Conservation (phyloP, 64 coral and sea anemone species). For the Pocillopora verrucosa region DNA sequence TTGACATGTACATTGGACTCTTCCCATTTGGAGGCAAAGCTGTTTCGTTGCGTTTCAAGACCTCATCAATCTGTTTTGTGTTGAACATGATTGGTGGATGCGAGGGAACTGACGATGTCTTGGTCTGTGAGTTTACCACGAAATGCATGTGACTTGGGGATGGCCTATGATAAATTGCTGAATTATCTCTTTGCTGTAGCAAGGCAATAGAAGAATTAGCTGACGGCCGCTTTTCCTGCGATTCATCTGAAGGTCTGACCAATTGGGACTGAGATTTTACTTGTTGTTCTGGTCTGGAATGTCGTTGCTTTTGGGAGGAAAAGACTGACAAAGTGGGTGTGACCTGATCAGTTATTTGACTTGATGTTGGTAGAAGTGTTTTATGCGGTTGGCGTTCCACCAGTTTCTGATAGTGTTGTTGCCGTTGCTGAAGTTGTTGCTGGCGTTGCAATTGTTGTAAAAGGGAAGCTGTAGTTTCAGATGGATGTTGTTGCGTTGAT, state of each 20-base stretch:
- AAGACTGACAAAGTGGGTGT: neutral
- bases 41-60: neutral
- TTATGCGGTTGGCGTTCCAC: neutral
- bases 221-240: neutral
- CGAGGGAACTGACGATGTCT: neutral
- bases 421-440: slow-evolving; percentile 13
- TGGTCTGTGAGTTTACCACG: neutral
- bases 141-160: neutral
- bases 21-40: neutral
- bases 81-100: neutral
- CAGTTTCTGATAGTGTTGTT: neutral
- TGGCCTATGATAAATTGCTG: neutral
- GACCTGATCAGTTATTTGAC: neutral
- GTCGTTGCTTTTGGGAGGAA: neutral
- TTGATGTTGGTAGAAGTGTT: neutral
- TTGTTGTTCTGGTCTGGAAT: neutral
- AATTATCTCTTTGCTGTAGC: neutral
- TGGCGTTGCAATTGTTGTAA: slow-evolving; percentile 28
- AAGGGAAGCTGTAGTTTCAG: slow-evolving; percentile 23
- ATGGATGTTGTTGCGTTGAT: neutral
- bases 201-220: neutral
- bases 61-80: neutral
- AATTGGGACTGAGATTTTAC: neutral
- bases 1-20: neutral
- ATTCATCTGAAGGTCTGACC: neutral